A percentile compares a stretch with the other conserved stretches of the same genome.
These are phyloP conservation scores for Phasianus colchicus DNA, from an alignment of 2,113 vertebrate genomes.

Conservation along the genomic window DNA sequence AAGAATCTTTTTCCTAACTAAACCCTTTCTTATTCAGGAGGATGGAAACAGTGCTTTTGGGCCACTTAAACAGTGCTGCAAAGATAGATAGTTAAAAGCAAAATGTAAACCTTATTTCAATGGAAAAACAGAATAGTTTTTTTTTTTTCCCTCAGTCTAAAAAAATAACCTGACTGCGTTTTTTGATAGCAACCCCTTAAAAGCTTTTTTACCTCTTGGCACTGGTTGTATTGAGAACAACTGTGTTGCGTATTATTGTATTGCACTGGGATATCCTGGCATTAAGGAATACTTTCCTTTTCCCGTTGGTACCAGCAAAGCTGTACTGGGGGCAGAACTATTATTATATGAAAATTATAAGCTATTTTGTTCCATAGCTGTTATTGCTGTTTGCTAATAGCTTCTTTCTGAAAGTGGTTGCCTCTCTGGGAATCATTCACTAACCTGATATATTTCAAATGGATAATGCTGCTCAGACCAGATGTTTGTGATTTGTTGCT, in stretches of 20 bases:
- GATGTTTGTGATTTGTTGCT: neutral
- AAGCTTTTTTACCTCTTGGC: conserved; percentile 17
- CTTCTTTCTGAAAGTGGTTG: neutral
- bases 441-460: neutral
- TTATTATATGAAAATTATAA: neutral
- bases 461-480: neutral
- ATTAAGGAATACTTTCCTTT: conserved; percentile 23
- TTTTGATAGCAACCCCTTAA: neutral
- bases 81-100: neutral
- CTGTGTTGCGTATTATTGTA: neutral
- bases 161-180: neutral
- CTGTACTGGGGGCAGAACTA: neutral
- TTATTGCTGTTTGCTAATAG: neutral
- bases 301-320: conserved; percentile 28
- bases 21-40: neutral
- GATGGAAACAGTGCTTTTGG: neutral
- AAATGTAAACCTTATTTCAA: neutral
- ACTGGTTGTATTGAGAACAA: neutral
- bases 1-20: neutral
- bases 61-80: neutral
- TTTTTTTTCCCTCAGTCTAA: neutral
- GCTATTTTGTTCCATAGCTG: neutral
- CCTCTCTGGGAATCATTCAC: neutral
- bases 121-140: neutral
- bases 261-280: conserved; percentile 27